Evolutionary conservation across 2,888 invertebrate species (phyloP), one percentile per base, ranked within the genome.

Genomic region (Resseliella maxima): DNA sequence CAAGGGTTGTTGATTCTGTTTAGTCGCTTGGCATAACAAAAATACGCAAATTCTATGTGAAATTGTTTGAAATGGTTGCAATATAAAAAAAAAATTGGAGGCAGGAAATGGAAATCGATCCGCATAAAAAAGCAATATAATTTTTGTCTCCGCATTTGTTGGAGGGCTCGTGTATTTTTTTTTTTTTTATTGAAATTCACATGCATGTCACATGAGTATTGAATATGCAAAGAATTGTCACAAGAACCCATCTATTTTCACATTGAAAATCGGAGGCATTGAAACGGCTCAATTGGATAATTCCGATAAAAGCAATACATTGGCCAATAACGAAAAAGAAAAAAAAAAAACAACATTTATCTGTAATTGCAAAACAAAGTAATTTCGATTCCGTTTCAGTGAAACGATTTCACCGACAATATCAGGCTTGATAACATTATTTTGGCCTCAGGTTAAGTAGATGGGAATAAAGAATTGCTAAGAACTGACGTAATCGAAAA

Each of bases 131-230:
- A 72, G 72, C 72, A 72, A 72, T 72, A 72, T 12, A 72, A 72
- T 72, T 72, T 72, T 72, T 18, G 72, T 59, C 59, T 59, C 50
- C 21, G 2, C 21, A 2, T 50, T 24, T 59, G 24, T 59, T n/a
- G n/a, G n/a, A n/a, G 24, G 10, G 31, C 35, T 2, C 31, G 31
- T 31, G 24, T 35, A 35, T 35, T 27, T 5, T 15, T 72, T 72
- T n/a, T 72, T 72, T 59, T 59, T 72, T 72, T 72, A 72, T 72
- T 72, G 72, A 72, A 72, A 72, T 72, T 72, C 72, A 72, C 31
- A 72, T 72, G 72, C 31, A 72, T 31, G 31, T 31, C 59, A 59
- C 15, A n/a, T 72, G 72, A n/a, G n/a, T n/a, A n/a, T n/a, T 35
- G 72, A 1, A 31, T 27, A 72, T 72, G 21, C 59, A 15, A 35